Evolutionary conservation across 2,888 invertebrate species (phyloP), one percentile per base, ranked within the genome.

Genomic region (Argyresthia goedartella): DNA sequence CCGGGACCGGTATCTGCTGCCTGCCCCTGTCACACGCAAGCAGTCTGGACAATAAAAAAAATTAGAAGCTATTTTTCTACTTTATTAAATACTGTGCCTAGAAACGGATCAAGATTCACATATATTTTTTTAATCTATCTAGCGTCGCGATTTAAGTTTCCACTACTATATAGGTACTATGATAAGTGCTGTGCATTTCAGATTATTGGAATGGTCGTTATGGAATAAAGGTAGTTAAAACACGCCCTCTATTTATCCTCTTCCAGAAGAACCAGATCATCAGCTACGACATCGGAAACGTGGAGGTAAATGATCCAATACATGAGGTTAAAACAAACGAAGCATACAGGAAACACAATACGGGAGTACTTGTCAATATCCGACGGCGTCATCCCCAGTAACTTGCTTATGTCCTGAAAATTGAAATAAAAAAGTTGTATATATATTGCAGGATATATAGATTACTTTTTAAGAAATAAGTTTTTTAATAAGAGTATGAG

Each of bases 321-420:
- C 96, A 97, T 96, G 66, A 97, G 91, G 88, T 99, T 99, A 91
- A 99, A 99, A 87, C 98, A 95, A 61, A 98, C 95, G 90, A 99
- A 99, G 88, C 98, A 96, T 69, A 98, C 95, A 52, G 99, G 99
- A 84, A 99, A 99, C 70, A 98, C 94, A 84, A 99, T 96, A 73
- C 99, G 93, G 57, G 98, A 98, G 82, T 98, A 98, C 88, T 98
- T 98, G 91, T 99, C 99, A 85, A 99, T 99, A 87, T 97, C 98
- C 77, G 97, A 97, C 55, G 97, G 97, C 67, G 96, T 96, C 81
- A 96, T 94, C 68, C 95, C 95, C 85, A 94, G 91, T 66, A 96
- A 89, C 82, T 95, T 95, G 90, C 95, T 95, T 85, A 95, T 94
- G 80, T 96, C 95, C 90, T 90, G 84, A 49, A 82, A 81, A 68